These are phyloP conservation scores for Ctenosaura bakeri DNA, from an alignment of 2,797 vertebrate species.

Conservation along the genomic window DNA sequence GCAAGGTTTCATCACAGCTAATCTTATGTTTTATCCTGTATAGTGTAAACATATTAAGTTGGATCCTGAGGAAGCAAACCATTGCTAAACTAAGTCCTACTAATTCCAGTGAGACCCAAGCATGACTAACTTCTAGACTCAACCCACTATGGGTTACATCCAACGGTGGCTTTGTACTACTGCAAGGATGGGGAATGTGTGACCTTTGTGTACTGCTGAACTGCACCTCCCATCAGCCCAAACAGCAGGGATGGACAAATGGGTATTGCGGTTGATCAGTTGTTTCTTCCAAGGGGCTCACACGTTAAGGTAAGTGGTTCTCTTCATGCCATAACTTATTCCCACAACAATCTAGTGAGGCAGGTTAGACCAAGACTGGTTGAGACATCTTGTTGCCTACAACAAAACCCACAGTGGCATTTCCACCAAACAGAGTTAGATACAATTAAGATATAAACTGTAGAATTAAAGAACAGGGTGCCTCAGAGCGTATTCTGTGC, in stretches of 20 bases:
- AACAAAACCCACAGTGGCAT: too few species aligned
- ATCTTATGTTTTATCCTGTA: not conserved
- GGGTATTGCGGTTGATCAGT: not conserved
- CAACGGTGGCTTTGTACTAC: not conserved
- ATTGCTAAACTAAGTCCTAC: not conserved
- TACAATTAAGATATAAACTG: too few species aligned
- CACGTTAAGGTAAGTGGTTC: too few species aligned
- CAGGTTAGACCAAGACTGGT: too few species aligned
- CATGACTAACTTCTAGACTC: not conserved
- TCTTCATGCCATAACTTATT: too few species aligned
- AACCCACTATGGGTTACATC: not conserved
- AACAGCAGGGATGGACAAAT: not conserved
- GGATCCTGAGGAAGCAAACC: not conserved
- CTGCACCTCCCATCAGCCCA: not conserved
- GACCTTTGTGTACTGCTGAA: not conserved
- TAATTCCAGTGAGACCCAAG: not conserved
- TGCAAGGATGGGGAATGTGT: not conserved
- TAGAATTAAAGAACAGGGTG: not conserved
- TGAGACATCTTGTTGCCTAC: too few species aligned
- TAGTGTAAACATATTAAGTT: not conserved
- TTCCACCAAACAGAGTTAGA: too few species aligned
- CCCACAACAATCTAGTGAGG: too few species aligned
- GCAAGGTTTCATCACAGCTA: constrained; percentile 4
- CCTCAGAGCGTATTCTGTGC: not conserved
- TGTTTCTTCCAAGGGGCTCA: too few species aligned